Evolutionary conservation across 2,888 invertebrate species (phyloP).

Genomic region (Embidobia sp.): DNA sequence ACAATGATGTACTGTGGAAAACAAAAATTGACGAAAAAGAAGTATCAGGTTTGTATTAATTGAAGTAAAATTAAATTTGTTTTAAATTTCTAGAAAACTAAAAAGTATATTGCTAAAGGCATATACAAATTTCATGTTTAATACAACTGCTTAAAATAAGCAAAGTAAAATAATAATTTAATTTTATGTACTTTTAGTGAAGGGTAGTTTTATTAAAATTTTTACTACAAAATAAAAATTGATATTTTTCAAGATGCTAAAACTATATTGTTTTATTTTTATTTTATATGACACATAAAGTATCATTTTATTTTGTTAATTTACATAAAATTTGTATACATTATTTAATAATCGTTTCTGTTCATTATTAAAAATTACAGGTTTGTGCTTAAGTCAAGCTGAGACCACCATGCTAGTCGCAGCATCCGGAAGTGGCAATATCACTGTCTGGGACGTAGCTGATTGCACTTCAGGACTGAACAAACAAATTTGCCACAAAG

Average conservation of each 20-base stretch:
- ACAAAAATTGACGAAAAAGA: constrained; percentile 91
- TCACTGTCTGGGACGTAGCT: constrained; percentile 92
- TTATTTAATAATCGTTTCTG: too few relatives aligned
- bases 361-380: constrained; percentile 80
- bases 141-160: too few relatives aligned
- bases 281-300: too few relatives aligned
- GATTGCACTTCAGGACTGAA: constrained; percentile 70
- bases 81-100: constrained; percentile 7
- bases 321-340: constrained; percentile 53
- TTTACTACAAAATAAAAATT: too few relatives aligned
- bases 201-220: too few relatives aligned
- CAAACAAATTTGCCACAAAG: constrained; percentile 73
- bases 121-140: too few relatives aligned
- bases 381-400: constrained; percentile 87
- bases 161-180: too few relatives aligned
- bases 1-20: constrained; percentile 86
- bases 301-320: constrained; percentile 14
- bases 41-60: constrained; percentile 86
- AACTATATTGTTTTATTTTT: too few relatives aligned
- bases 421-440: constrained; percentile 89
- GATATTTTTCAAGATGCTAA: too few relatives aligned
- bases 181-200: too few relatives aligned
- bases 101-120: too few relatives aligned
- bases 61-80: neutral
- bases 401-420: constrained; percentile 90